Percentiles rank a stretch among this genome's conserved stretches.
Conservation (phyloP, 2,888 invertebrate genomes). For the Sylvicola fuscatus region DNA sequence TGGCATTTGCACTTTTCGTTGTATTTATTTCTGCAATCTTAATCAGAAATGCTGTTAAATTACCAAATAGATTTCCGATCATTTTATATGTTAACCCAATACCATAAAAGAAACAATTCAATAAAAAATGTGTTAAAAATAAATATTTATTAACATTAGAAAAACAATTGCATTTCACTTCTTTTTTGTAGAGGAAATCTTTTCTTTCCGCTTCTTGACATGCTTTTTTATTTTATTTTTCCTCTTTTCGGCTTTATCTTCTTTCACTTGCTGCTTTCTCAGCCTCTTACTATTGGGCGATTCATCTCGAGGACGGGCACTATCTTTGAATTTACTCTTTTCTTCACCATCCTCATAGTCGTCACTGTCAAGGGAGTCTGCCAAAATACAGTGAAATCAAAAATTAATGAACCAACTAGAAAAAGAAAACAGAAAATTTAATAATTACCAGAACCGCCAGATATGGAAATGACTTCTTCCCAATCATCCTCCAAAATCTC, state of each 20-base stretch:
- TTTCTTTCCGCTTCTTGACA: slow-evolving; percentile 75
- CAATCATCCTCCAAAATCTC: no score
- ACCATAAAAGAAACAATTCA: no score
- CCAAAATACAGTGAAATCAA: slow-evolving; percentile 1
- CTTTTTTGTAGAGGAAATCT: slow-evolving; percentile 12
- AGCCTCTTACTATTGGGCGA: slow-evolving; percentile 59
- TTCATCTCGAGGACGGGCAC: slow-evolving; percentile 56
- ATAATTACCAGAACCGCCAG: no score
- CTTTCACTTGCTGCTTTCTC: slow-evolving; percentile 75
- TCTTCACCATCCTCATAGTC: slow-evolving; percentile 7
- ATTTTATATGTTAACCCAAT: no score
- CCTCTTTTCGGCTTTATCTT: slow-evolving; percentile 70
- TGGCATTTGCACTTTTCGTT: no score
- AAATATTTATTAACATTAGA: no score
- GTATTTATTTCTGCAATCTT: no score
- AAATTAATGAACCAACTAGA: background rate
- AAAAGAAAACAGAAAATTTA: no score
- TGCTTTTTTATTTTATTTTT: slow-evolving; percentile 85
- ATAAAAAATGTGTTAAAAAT: no score
- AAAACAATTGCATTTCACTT: background rate
- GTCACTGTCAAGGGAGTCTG: slow-evolving; percentile 4
- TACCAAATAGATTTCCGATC: no score
- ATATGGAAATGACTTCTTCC: no score
- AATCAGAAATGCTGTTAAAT: no score
- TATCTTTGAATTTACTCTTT: slow-evolving; percentile 36